Conservation (phyloP, 2,113 vertebrate species). For the Tachysurus fulvidraco region DNA sequence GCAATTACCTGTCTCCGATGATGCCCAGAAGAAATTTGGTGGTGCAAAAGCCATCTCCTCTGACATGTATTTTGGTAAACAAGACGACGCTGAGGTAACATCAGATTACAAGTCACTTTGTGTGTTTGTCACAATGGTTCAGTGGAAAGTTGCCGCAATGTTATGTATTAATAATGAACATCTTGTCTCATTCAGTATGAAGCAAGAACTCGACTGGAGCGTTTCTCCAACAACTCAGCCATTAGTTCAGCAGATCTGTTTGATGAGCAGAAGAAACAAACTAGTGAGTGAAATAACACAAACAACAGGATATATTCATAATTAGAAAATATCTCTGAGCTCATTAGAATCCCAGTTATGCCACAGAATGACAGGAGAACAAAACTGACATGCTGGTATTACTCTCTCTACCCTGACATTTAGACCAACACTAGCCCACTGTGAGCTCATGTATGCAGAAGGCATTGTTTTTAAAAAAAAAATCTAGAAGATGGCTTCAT, state of each 20-base stretch:
- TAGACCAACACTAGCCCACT: neutral
- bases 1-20: slow-evolving; percentile 66
- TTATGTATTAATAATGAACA: neutral
- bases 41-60: slow-evolving; percentile 91
- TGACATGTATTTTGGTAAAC: slow-evolving; percentile 96
- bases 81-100: slow-evolving; percentile 81
- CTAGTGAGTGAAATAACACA: slow-evolving; percentile 66
- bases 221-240: slow-evolving; percentile 79
- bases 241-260: slow-evolving; percentile 95
- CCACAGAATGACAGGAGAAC: neutral
- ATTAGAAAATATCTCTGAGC: neutral
- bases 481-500: neutral
- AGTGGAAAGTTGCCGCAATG: neutral
- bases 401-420: neutral
- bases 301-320: too few species aligned
- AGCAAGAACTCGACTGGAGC: slow-evolving; percentile 83
- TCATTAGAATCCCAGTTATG: neutral
- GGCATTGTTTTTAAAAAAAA: too few species aligned
- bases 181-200: slow-evolving; percentile 78
- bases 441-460: neutral
- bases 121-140: neutral
- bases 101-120: neutral
- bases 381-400: neutral
- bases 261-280: slow-evolving; percentile 85
- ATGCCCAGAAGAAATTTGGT: slow-evolving; percentile 91